Evolutionary conservation across 2,797 vertebrate genomes (phyloP).

Genomic region (Coendou prehensilis): DNA sequence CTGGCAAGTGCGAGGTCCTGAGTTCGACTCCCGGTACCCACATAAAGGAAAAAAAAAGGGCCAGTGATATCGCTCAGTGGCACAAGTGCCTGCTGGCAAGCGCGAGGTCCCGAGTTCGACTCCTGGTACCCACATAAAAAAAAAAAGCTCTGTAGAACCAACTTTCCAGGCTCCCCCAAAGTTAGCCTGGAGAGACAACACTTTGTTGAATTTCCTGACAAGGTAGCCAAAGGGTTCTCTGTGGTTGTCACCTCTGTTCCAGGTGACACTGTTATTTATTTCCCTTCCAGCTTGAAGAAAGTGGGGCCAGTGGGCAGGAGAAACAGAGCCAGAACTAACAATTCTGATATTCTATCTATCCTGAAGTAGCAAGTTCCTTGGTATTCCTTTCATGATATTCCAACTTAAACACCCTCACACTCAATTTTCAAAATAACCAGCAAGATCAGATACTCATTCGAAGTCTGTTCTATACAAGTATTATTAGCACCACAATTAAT

Average conservation of each 20-base stretch:
- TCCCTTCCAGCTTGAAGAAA: slow-evolving; percentile 36
- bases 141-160: slow-evolving; percentile 42
- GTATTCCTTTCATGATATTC: slow-evolving; percentile 27
- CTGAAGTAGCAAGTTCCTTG: slow-evolving; percentile 24
- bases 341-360: slow-evolving; percentile 47
- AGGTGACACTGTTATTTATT: not conserved
- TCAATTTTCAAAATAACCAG: slow-evolving; percentile 53
- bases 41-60: too few species aligned
- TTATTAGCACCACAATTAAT: slow-evolving; percentile 9
- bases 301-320: not conserved
- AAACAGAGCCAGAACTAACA: not conserved
- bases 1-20: too few species aligned
- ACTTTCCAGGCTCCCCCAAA: not conserved
- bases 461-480: not conserved
- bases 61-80: too few species aligned
- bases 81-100: too few species aligned
- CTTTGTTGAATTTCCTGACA: slow-evolving; percentile 51
- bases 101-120: too few species aligned
- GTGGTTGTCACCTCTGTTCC: not conserved
- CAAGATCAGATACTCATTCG: slow-evolving; percentile 50
- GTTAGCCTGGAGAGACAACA: not conserved
- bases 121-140: too few species aligned
- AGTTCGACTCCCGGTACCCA: too few species aligned
- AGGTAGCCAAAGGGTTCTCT: not conserved
- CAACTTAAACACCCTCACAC: not conserved